Percentiles rank a stretch among this genome's conserved stretches.
Evolutionary conservation across 2,888 invertebrate species (phyloP).

Genomic region (Hirtodrosophila alboralis): DNA sequence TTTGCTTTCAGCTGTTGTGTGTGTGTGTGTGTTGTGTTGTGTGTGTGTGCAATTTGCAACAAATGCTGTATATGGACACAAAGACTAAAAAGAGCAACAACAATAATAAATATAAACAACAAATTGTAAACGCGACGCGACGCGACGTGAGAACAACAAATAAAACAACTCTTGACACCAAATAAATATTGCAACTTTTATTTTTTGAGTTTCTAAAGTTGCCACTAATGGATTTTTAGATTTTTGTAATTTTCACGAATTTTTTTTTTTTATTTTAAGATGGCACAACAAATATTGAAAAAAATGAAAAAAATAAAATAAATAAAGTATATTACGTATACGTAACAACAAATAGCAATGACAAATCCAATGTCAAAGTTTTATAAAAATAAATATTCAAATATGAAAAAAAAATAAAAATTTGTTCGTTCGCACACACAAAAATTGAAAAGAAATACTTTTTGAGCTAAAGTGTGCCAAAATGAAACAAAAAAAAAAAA

Average conservation of each 20-base stretch:
- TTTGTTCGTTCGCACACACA: too few species aligned
- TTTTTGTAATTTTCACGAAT: constrained; percentile 29
- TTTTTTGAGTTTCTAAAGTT: constrained; percentile 11
- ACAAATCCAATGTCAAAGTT: constrained; percentile 82
- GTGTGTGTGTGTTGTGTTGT: constrained; percentile 21
- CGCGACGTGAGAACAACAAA: constrained; percentile 36
- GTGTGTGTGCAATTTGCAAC: constrained; percentile 52
- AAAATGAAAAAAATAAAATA: neutral
- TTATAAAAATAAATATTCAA: constrained; percentile 77
- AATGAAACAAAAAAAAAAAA: neutral
- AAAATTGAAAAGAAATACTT: constrained; percentile 1
- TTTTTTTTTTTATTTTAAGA: constrained; percentile 21
- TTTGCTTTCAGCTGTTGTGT: constrained; percentile 39
- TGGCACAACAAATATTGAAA: constrained; percentile 25
- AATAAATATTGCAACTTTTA: constrained; percentile 23
- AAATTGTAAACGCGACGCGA: constrained; percentile 43
- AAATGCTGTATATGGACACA: constrained; percentile 65
- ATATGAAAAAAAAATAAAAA: too few species aligned
- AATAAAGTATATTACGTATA: constrained; percentile 67
- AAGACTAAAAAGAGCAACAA: constrained; percentile 44
- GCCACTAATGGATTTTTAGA: constrained; percentile 35
- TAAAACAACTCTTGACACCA: constrained; percentile 15
- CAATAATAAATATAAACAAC: constrained; percentile 34
- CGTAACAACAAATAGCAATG: constrained; percentile 70
- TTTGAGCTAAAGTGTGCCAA: neutral